Evolutionary conservation across 2,113 vertebrate species (phyloP), one percentile per base, ranked within the genome.

Genomic region (Promerops cafer): DNA sequence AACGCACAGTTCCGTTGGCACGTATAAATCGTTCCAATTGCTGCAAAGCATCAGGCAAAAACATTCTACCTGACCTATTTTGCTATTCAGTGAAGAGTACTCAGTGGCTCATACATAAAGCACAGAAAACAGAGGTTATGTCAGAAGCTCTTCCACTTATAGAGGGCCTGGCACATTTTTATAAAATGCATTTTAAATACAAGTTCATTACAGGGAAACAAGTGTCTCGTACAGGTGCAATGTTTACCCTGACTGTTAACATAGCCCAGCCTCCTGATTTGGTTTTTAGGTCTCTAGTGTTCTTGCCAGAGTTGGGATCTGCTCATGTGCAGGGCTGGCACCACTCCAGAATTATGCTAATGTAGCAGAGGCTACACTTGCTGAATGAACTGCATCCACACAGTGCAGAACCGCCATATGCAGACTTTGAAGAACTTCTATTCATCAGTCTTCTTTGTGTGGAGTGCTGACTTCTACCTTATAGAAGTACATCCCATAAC

Each of bases 21-120:
- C 90, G 63, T 79, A 60, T 91, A 90, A 96, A 96, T 72, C 94
- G 76, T 87, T 91, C 72, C 77, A 89, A 96, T 75, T 93, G 88
- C 87, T 83, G 96, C 91, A 97, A 93, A 96, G 90, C 80, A 96
- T 96, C 95, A 96, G 95, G 94, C 89, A 97, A 94, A 94, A 89
- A 90, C 72, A 83, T 76, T 93, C 91, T 93, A 93, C 92, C 94
- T 66, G 81, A 91, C 76, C 91, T 95, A 72, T 90, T 96, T 56
- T 87, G 87, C 92, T 76, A 37, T 79, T 95, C 90, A 65, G 39
- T 94, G 80, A 96, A 96, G 92, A 79, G 76, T 94, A 93, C 56
- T 95, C 95, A 90, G 78, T 92, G 95, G 63, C 91, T 94, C 80
- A 89, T 80, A 94, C 20, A 70, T 54, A 83, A 87, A 94, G 84